A percentile compares a stretch with the other conserved stretches of the same genome.
Evolutionary conservation across 2,797 vertebrate species (phyloP).

Genomic region (Anas flavirostris): DNA sequence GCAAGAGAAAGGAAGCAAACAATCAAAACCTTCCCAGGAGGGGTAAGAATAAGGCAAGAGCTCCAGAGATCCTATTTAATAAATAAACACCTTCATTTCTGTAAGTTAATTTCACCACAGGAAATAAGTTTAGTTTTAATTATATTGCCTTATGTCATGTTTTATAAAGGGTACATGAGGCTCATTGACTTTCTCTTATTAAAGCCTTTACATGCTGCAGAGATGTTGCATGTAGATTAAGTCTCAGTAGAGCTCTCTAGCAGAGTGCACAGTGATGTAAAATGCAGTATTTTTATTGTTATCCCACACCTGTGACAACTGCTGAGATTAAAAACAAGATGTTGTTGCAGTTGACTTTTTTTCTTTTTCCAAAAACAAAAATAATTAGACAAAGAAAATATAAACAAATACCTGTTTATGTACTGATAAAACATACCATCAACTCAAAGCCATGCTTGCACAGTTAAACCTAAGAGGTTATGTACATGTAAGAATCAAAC

Average conservation of each 20-base stretch:
- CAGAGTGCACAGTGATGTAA: conserved; percentile 48
- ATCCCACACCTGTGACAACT: conserved; percentile 30
- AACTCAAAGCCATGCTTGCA: neutral
- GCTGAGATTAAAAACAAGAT: conserved; percentile 23
- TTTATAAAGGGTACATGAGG: conserved; percentile 81
- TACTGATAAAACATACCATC: neutral
- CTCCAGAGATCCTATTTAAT: conserved; percentile 84
- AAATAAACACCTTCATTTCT: conserved; percentile 87
- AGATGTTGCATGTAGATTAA: conserved; percentile 61
- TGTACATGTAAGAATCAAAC: neutral
- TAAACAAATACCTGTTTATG: neutral
- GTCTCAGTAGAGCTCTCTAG: conserved; percentile 28
- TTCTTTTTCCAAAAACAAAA: neutral
- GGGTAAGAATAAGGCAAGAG: conserved; percentile 64
- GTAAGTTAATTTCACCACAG: conserved; percentile 84
- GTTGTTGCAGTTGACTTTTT: neutral
- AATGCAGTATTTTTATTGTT: conserved; percentile 54
- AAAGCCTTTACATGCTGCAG: conserved; percentile 65
- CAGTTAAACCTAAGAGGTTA: neutral
- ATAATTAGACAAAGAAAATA: neutral
- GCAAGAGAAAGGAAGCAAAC: conserved; percentile 79
- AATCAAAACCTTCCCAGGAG: conserved; percentile 83
- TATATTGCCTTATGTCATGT: conserved; percentile 82
- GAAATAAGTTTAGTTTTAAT: conserved; percentile 87
- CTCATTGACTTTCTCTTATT: conserved; percentile 82